These are phyloP conservation scores for Caranx melampygus DNA, from an alignment of 2,113 vertebrate species.

Conservation along the genomic window DNA sequence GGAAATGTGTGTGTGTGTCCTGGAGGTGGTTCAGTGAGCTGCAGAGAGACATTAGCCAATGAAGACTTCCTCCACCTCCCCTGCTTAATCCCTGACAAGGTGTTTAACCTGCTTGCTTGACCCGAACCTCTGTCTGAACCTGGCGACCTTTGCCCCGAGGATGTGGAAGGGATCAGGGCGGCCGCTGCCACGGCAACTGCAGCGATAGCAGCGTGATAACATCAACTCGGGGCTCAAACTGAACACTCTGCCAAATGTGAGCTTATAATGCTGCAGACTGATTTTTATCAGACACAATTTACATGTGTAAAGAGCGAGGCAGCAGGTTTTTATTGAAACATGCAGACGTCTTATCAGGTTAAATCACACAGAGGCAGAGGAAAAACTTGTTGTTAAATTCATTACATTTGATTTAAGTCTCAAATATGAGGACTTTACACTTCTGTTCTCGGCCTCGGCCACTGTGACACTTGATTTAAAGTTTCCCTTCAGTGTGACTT, in stretches of 20 bases:
- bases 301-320: slow-evolving; percentile 16
- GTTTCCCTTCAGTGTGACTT: no score
- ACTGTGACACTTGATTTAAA: no score
- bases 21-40: slow-evolving; percentile 53
- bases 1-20: slow-evolving; percentile 52
- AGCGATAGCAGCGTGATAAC: slow-evolving; percentile 53
- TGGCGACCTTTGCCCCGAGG: slow-evolving; percentile 67
- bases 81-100: slow-evolving; percentile 79
- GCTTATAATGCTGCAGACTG: slow-evolving; percentile 46
- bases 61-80: slow-evolving; percentile 73
- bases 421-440: no score
- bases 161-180: slow-evolving; percentile 56
- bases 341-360: slow-evolving; percentile 7
- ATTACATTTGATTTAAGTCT: no score
- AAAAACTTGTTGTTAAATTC: background rate
- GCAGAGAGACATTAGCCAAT: slow-evolving; percentile 67
- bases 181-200: slow-evolving; percentile 46
- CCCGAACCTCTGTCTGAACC: slow-evolving; percentile 73
- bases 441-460: no score
- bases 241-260: slow-evolving; percentile 39
- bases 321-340: slow-evolving; percentile 3
- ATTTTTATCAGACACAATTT: slow-evolving; percentile 56
- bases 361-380: background rate
- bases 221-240: slow-evolving; percentile 42
- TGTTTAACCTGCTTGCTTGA: slow-evolving; percentile 81